Conservation (phyloP, 2,888 invertebrate species). For the Hydrotaea cyrtoneurina region DNA sequence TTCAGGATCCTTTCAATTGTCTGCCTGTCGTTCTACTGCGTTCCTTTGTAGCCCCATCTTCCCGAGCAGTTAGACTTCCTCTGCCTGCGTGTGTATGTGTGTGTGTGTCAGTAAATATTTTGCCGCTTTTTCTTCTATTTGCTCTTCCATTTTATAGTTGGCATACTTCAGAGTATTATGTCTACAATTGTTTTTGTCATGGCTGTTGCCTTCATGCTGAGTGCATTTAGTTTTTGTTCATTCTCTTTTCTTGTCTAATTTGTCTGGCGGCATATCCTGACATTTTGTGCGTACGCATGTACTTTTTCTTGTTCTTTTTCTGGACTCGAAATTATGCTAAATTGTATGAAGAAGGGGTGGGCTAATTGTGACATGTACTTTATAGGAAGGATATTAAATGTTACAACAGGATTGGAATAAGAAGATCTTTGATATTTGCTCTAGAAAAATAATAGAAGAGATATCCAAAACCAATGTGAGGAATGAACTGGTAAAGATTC, state of each 20-base stretch:
- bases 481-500: too few relatives aligned
- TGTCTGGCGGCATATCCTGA: conserved; percentile 40
- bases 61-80: not conserved
- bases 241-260: conserved; percentile 16
- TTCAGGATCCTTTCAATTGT: not conserved
- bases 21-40: not conserved
- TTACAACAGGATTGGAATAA: too few relatives aligned
- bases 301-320: not conserved
- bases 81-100: not conserved
- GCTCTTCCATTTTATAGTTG: conserved; percentile 6
- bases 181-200: conserved; percentile 3
- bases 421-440: too few relatives aligned
- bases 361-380: not conserved
- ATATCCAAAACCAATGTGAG: too few relatives aligned
- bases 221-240: conserved; percentile 27
- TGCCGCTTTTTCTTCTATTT: conserved; percentile 11
- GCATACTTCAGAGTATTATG: conserved; percentile 29
- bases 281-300: not conserved
- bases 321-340: not conserved
- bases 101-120: conserved; percentile 17
- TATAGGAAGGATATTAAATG: too few relatives aligned
- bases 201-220: not conserved
- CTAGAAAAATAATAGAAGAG: too few relatives aligned
- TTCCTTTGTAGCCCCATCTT: not conserved
- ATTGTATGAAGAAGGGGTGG: not conserved